Evolutionary conservation across 2,113 vertebrate genomes (phyloP), one percentile per base, ranked within the genome.

Genomic region (Micronycteris hirsuta): DNA sequence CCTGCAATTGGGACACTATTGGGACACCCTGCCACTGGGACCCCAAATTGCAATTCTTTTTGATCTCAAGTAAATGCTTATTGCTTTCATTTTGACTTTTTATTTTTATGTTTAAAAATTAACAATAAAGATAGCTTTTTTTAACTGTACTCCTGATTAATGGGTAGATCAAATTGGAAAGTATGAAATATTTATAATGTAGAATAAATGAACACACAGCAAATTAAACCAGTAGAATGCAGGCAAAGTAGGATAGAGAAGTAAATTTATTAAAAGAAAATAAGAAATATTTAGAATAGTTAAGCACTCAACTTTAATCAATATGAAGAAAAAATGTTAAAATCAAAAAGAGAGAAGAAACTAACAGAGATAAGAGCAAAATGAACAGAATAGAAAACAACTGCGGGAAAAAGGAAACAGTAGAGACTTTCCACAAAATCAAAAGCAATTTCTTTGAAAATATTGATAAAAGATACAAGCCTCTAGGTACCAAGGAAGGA

Each of bases 261-360:
- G 49, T 38, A 80, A 81, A 43, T 70, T 94, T 87, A 89, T 67
- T 61, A 86, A 93, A 86, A 65, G n/a, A 65, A 94, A 71, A 49
- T 58, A 87, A 54, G 5, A 68, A 83, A 1, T 49, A 83, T 43
- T 63, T 80, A 67, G 76, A 89, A 78, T n/a, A 54, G 47, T 7
- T 43, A 68, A 89, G 52, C 5, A 41, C 33, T 89, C 28, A 58
- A 92, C 38, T 78, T 61, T 43, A 92, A 83, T 26, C 82, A 16
- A 90, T 45, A 45, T 13, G 71, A 88, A 86, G 19, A 41, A 91
- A 91, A 91, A 85, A 17, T 15, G 47, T 76, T 77, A 94, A 89
- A 80, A 49, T 20, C 14, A 81, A 90, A 74, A 14, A 71, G 65
- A 82, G 41, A 89, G 4, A 80, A 45, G 7, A 93, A 81, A 93